Percentiles rank a stretch among this genome's conserved stretches.
Conservation (phyloP, 2,797 vertebrate genomes). For the Nothura maculosa region DNA sequence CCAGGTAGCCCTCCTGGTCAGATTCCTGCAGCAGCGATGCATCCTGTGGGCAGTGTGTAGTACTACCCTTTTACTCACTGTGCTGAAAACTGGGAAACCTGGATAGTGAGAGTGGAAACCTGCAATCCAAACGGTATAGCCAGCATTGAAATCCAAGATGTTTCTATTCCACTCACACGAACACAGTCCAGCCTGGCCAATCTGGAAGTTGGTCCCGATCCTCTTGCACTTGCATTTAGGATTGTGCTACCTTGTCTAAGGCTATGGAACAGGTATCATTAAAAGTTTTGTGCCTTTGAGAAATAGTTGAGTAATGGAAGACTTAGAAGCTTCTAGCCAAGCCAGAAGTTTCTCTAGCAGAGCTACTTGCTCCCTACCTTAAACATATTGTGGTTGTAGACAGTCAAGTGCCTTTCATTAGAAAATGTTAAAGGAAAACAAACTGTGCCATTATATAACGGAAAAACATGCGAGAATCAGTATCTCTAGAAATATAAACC, state of each 20-base stretch:
- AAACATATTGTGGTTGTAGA: not conserved
- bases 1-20: not conserved
- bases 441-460: not conserved
- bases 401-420: not conserved
- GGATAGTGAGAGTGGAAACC: not conserved
- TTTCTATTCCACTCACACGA: fast-evolving
- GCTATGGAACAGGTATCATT: not conserved
- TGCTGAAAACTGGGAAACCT: not conserved
- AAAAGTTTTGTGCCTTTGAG: not conserved
- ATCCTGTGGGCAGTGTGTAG: not conserved
- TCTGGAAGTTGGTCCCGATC: not conserved
- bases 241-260: not conserved
- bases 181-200: fast-evolving
- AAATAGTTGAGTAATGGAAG: not conserved
- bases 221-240: fast-evolving
- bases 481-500: not conserved
- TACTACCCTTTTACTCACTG: not conserved
- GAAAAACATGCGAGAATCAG: not conserved
- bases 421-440: not conserved
- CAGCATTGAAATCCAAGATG: fast-evolving
- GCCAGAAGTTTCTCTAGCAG: not conserved
- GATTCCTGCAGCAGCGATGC: not conserved
- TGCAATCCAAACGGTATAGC: fast-evolving
- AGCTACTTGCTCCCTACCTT: not conserved
- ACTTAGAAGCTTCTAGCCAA: not conserved